A percentile compares a stretch with the other conserved stretches of the same genome.
Conservation (phyloP, 2,888 invertebrate genomes). For the Athalia cordata region DNA sequence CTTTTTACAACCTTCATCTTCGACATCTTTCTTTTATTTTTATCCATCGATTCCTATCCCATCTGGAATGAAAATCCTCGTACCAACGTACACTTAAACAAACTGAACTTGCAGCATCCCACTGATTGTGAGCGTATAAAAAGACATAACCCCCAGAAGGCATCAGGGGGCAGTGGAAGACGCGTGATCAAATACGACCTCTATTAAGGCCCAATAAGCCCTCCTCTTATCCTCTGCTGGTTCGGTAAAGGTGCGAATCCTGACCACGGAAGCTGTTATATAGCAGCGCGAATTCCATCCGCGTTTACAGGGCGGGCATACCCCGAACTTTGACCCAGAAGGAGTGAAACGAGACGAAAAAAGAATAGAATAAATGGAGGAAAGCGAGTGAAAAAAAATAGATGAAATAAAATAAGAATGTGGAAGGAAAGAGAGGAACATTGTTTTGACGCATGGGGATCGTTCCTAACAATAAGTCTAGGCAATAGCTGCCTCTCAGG, state of each 20-base stretch:
- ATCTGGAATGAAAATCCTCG: background rate
- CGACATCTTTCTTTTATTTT: background rate
- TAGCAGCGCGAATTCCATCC: too few relatives aligned
- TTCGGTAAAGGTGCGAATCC: conserved; percentile 26
- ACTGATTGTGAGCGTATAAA: conserved; percentile 13
- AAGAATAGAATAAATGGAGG: background rate
- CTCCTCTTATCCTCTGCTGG: conserved; percentile 7
- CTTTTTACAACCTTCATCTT: background rate
- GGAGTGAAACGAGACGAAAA: background rate
- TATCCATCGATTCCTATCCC: background rate
- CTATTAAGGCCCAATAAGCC: conserved; percentile 37
- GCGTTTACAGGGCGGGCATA: conserved; percentile 1
- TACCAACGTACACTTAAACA: conserved; percentile 9
- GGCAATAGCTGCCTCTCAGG: conserved; percentile 63
- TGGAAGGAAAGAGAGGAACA: conserved; percentile 53
- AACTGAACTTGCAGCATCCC: conserved; percentile 31
- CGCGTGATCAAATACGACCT: conserved; percentile 36
- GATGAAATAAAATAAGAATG: background rate
- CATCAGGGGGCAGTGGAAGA: background rate
- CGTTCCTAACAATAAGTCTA: conserved; percentile 63
- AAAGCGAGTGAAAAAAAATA: background rate
- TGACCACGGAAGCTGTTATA: background rate
- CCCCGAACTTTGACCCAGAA: conserved; percentile 16
- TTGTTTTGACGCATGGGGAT: conserved; percentile 68
- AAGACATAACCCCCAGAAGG: conserved; percentile 14